Conservation (phyloP, 2,113 vertebrate species). For the Argyrosomus japonicus region DNA sequence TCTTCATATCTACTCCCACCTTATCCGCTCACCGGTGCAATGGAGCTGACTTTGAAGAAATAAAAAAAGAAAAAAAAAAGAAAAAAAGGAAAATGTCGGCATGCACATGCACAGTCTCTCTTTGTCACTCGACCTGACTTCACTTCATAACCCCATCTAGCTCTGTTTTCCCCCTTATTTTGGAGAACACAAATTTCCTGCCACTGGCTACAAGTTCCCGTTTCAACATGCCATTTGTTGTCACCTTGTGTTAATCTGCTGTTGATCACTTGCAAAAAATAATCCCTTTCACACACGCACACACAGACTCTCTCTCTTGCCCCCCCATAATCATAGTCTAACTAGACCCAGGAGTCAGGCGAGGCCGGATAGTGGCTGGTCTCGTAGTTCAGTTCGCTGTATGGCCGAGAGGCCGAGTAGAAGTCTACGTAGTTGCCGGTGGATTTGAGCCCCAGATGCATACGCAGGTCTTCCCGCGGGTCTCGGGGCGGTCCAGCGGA, state of each 20-base stretch:
- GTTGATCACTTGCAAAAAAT: slow-evolving; percentile 69
- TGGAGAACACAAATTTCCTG: slow-evolving; percentile 50
- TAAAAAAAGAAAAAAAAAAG: slow-evolving; percentile 52
- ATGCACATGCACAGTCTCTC: slow-evolving; percentile 81
- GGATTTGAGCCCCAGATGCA: slow-evolving; percentile 99
- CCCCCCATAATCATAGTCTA: slow-evolving; percentile 56
- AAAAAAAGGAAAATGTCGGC: slow-evolving; percentile 67
- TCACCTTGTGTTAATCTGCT: slow-evolving; percentile 58
- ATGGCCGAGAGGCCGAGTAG: slow-evolving; percentile 98
- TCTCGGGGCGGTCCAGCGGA: slow-evolving; percentile 81
- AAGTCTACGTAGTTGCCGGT: slow-evolving; percentile 99
- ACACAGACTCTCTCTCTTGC: slow-evolving; percentile 53
- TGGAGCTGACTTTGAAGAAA: slow-evolving; percentile 71
- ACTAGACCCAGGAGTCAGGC: slow-evolving; percentile 99
- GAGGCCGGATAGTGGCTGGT: slow-evolving; percentile 99
- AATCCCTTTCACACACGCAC: slow-evolving; percentile 71
- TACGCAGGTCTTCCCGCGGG: slow-evolving; percentile 91
- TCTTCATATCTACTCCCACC: slow-evolving; percentile 48
- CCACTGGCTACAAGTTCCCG: slow-evolving; percentile 33
- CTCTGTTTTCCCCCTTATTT: slow-evolving; percentile 35
- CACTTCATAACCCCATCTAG: slow-evolving; percentile 34
- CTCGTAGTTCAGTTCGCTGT: slow-evolving; percentile 99
- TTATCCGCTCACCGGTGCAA: slow-evolving; percentile 59
- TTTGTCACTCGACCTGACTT: slow-evolving; percentile 61
- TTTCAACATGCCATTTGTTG: slow-evolving; percentile 47